These are phyloP conservation scores for Gallinago media DNA, from an alignment of 2,113 vertebrate genomes.

Conservation along the genomic window DNA sequence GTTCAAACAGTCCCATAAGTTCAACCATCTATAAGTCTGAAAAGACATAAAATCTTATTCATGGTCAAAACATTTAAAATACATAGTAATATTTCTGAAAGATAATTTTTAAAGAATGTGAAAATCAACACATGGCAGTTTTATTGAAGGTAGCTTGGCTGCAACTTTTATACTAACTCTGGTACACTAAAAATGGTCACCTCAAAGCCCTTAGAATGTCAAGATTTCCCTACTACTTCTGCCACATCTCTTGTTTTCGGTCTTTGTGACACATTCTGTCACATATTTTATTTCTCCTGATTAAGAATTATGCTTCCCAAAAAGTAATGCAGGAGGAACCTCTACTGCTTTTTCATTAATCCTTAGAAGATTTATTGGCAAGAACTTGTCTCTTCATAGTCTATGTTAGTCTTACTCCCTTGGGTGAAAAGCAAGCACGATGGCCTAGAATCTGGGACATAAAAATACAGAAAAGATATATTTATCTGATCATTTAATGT, in stretches of 20 bases:
- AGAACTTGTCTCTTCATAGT: not conserved
- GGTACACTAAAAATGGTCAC: not conserved
- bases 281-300: not conserved
- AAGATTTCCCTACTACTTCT: not conserved
- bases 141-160: not conserved
- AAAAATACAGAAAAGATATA: not conserved
- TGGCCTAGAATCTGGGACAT: not conserved
- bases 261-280: not conserved
- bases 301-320: not conserved
- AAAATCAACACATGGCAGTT: not conserved
- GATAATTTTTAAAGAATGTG: not conserved
- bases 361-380: not conserved
- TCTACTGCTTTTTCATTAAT: not conserved
- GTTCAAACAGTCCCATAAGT: not conserved
- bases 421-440: not conserved
- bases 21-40: not conserved
- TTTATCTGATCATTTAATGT: not conserved
- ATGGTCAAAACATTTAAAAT: not conserved
- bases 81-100: not conserved
- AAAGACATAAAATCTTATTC: not conserved
- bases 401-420: not conserved
- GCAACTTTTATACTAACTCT: not conserved
- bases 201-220: not conserved
- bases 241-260: not conserved
- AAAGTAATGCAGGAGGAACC: not conserved